A percentile compares a stretch with the other conserved stretches of the same genome.
Conservation (phyloP, 2,888 invertebrate species). For the Stenchaetothrips biformis region DNA sequence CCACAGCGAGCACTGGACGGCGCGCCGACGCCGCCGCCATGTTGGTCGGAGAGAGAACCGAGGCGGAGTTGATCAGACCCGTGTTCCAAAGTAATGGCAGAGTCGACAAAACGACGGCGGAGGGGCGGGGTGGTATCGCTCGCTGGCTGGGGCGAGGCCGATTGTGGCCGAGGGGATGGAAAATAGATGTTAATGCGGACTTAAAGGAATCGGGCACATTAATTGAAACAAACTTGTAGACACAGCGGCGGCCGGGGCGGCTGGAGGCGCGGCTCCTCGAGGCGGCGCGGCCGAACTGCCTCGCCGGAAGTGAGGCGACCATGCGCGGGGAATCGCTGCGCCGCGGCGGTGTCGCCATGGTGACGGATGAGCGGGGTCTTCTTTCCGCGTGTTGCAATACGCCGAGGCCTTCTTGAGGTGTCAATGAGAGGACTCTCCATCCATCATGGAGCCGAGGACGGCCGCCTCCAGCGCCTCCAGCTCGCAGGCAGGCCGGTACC, state of each 20-base stretch:
- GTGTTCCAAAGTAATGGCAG: constrained; percentile 1
- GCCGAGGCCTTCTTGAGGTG: neutral
- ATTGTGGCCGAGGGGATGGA: neutral
- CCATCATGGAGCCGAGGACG: neutral
- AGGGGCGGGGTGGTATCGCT: neutral
- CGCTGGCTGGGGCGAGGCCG: neutral
- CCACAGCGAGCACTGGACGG: neutral
- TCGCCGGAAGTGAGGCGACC: no score
- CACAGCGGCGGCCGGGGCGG: neutral
- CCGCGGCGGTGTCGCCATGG: neutral
- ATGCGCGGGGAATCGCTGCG: no score
- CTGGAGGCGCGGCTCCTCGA: no score
- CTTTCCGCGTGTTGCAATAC: neutral
- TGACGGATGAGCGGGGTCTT: no score
- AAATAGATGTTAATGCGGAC: constrained; percentile 23
- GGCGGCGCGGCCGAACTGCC: no score
- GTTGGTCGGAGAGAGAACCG: neutral
- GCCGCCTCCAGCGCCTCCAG: neutral
- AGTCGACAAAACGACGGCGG: neutral
- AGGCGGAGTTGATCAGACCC: neutral
- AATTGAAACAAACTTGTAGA: constrained; percentile 23
- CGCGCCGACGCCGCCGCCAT: neutral
- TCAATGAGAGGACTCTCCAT: neutral
- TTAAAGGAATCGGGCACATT: constrained; percentile 16
- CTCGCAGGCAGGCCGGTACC: neutral